These are phyloP conservation scores for Etheostoma spectabile DNA, from an alignment of 2,113 vertebrate genomes.

Conservation along the genomic window DNA sequence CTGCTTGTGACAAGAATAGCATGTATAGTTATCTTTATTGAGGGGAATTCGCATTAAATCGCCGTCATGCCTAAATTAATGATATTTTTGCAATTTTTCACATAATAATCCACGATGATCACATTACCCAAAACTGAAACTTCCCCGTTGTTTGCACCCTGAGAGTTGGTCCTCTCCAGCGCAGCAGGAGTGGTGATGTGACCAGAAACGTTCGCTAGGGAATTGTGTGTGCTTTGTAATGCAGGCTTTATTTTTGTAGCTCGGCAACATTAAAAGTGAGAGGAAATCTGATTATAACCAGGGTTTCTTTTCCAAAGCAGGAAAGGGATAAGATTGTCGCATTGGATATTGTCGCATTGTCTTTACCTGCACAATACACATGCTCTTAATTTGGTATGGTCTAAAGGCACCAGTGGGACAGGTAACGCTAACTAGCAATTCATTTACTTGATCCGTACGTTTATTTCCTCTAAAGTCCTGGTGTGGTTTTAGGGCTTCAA, in stretches of 20 bases:
- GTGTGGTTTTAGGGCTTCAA: background rate
- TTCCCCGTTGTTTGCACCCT: too few species aligned
- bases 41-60: too few species aligned
- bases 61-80: too few species aligned
- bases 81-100: too few species aligned
- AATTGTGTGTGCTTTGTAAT: constrained; percentile 39
- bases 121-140: too few species aligned
- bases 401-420: background rate
- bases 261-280: constrained; percentile 53
- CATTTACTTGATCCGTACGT: background rate
- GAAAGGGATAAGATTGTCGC: background rate
- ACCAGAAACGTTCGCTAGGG: constrained; percentile 9
- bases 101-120: too few species aligned
- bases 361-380: too few species aligned
- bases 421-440: background rate
- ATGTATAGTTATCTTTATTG: too few species aligned
- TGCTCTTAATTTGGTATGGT: background rate
- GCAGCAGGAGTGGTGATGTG: background rate
- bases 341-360: background rate
- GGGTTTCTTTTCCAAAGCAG: constrained; percentile 38
- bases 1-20: too few species aligned
- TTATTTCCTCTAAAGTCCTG: background rate
- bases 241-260: constrained; percentile 45
- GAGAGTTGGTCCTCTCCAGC: background rate
- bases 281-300: constrained; percentile 52